Evolutionary conservation across 2,888 invertebrate species (phyloP), one percentile per base, ranked within the genome.

Genomic region (Tenthredo distinguenda): DNA sequence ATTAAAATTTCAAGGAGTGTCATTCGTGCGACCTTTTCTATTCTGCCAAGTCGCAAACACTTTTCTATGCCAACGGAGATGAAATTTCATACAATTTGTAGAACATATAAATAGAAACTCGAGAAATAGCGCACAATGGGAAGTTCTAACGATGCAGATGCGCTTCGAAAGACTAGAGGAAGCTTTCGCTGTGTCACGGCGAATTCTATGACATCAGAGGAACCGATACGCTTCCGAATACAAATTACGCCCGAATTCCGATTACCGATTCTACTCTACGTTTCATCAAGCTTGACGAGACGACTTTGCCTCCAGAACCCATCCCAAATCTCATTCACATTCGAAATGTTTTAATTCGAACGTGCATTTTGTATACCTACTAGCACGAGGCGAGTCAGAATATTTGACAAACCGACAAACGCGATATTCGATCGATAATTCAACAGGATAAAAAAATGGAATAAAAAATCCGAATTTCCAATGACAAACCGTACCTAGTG

Each of bases 1-100:
- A 87, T 88, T 87, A 88, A 89, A 89, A 87, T 87, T 89, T 89
- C 86, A 88, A 82, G 85, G 79, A 74, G 34, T 82, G 87, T 87
- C 87, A 87, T 79, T 84, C 86, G 86, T 85, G 86, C 76, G 47
- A 47, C 15, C 3, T 76, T 76, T n/a, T 76, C 76, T 15, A 47
- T 34, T 79, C 12, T 15, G 1, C 18, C n/a, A 18, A n/a, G 5
- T 9, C 58, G 58, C 31, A 34, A 15, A 12, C n/a, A 47, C 26
- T 34, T 34, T 4, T 15, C 12, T 31, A 31, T 55, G 55, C 10
- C 34, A 55, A 77, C 50, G 34, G 77, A 34, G 77, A 58, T 1
- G 55, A 77, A 18, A 31, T 31, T 55, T 77, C 7, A n/a, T 50
- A 34, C 55, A 77, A 55, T 37, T 77, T 37, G 7, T 55, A 12